phyloP scores from a whole-genome alignment of 2,113 vertebrate genomes.

The Cyprinodon tularosa region DNA sequence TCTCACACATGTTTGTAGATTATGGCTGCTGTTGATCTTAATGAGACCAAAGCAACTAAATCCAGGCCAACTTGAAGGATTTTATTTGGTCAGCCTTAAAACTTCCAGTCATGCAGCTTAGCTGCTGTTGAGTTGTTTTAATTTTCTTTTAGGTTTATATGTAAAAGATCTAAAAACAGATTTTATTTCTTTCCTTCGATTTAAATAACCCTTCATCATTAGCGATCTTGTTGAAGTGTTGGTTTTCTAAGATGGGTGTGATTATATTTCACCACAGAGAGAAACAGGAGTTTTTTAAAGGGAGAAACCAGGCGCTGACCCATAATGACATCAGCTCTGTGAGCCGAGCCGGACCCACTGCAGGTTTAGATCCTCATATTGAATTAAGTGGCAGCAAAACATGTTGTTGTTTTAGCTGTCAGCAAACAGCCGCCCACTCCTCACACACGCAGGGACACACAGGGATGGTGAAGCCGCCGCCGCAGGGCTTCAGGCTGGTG shows the following conservation, averaged over 20 bases:
- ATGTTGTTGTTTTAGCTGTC: constrained; percentile 60
- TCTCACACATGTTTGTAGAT: background rate
- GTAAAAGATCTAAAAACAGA: background rate
- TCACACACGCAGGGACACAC: constrained; percentile 15
- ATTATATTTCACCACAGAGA: background rate
- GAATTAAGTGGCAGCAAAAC: constrained; percentile 63
- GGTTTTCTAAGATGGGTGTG: too few species aligned
- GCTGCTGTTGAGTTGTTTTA: too few species aligned
- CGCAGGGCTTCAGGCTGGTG: background rate
- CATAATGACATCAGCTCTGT: constrained; percentile 30
- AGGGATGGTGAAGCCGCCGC: background rate
- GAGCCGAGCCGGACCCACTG: constrained; percentile 11
- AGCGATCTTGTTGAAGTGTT: background rate
- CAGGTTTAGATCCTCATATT: constrained; percentile 58
- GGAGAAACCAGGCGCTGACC: constrained; percentile 19
- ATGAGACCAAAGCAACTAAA: background rate
- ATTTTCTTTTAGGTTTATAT: background rate
- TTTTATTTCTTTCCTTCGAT: background rate
- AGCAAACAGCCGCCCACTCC: constrained; percentile 12
- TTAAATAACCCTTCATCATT: background rate
- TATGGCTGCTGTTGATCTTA: background rate
- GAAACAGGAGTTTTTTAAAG: background rate
- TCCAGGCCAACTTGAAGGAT: too few species aligned
- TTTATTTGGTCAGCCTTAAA: too few species aligned
- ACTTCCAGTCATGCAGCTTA: too few species aligned